phyloP scores from a whole-genome alignment of 2,113 vertebrate species.

The Gracilinanus agilis region DNA sequence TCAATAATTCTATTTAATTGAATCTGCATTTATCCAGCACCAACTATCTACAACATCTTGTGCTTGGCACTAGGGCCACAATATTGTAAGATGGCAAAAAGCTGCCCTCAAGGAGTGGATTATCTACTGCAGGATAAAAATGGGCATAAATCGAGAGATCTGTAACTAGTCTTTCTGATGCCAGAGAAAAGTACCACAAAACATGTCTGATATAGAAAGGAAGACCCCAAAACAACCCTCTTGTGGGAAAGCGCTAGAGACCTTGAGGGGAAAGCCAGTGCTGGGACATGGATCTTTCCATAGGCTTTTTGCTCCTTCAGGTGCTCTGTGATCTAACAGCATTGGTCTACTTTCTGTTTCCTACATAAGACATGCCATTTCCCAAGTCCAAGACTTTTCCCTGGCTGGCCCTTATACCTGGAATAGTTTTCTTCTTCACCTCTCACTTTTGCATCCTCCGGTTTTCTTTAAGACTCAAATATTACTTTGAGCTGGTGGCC shows the following conservation, averaged over 20 bases:
- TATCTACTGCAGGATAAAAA: background rate
- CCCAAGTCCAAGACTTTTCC: background rate
- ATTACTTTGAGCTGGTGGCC: background rate
- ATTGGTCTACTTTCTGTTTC: background rate
- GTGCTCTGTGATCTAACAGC: background rate
- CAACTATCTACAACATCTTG: slow-evolving; percentile 4
- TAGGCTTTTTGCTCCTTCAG: background rate
- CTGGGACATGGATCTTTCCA: background rate
- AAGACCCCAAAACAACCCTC: background rate
- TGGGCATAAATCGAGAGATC: background rate
- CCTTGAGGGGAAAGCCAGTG: background rate
- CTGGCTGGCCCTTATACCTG: background rate
- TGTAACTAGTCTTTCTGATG: background rate
- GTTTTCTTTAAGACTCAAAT: background rate
- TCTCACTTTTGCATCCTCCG: background rate
- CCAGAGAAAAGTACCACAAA: background rate
- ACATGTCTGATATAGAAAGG: background rate
- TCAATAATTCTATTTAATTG: slow-evolving; percentile 78
- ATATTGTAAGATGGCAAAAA: background rate
- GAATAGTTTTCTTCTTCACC: background rate
- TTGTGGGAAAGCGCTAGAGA: background rate
- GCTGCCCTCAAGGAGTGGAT: background rate
- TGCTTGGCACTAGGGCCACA: background rate
- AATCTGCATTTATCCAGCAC: slow-evolving; percentile 64
- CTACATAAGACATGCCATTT: background rate